Conservation (phyloP, 2,888 invertebrate species). For the Cheilosia vernalis region DNA sequence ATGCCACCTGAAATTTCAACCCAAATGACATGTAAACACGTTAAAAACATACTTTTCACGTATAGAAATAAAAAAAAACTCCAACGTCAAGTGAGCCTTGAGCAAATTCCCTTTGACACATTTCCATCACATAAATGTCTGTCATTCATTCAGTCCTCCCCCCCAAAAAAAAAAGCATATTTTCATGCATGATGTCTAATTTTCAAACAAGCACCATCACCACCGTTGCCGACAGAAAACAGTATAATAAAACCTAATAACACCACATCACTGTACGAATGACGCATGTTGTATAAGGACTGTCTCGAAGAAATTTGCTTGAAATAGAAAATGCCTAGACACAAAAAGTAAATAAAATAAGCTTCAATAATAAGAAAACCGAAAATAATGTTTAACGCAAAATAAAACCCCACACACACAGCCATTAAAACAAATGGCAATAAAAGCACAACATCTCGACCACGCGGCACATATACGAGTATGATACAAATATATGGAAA, state of each 20-base stretch:
- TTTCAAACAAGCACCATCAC: conserved; percentile 52
- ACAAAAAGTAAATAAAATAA: conserved; percentile 51
- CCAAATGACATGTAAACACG: conserved; percentile 45
- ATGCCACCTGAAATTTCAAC: conserved; percentile 64
- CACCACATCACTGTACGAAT: not conserved
- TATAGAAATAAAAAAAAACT: not conserved
- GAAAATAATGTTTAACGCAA: conserved; percentile 65
- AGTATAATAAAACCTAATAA: conserved; percentile 26
- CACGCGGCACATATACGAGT: not conserved
- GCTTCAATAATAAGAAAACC: conserved; percentile 54
- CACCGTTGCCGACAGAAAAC: conserved; percentile 1
- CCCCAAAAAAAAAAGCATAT: conserved; percentile 15
- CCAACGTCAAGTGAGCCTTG: conserved; percentile 37
- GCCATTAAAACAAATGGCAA: conserved; percentile 22
- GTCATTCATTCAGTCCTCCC: conserved; percentile 25
- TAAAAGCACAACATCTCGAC: conserved; percentile 8
- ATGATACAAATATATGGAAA: conserved; percentile 51
- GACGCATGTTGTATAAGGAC: conserved; percentile 17
- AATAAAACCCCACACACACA: conserved; percentile 51
- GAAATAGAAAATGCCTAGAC: conserved; percentile 25
- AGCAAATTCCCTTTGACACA: conserved; percentile 68
- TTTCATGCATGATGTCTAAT: conserved; percentile 52
- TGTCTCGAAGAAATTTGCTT: conserved; percentile 27
- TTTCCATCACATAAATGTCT: conserved; percentile 62
- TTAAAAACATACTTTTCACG: conserved; percentile 10